Percentiles rank a stretch among this genome's conserved stretches.
Evolutionary conservation across 2,113 vertebrate species (phyloP).

Genomic region (Sinocyclocheilus grahami): DNA sequence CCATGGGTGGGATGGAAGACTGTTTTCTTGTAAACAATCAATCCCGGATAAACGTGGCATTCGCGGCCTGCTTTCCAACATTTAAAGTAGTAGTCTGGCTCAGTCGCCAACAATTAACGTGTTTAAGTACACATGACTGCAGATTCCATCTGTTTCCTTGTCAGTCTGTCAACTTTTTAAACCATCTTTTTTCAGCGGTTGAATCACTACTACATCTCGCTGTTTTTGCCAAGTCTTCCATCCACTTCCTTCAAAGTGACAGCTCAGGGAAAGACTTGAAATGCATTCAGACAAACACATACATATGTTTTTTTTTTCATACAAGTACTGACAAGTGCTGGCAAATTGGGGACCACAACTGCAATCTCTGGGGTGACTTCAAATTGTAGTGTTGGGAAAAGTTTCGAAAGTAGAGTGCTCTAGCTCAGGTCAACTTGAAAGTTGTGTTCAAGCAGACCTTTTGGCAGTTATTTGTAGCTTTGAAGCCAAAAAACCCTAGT

Average conservation of each 20-base stretch:
- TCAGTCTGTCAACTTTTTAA: constrained; percentile 53
- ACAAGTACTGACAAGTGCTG: background rate
- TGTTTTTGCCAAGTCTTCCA: constrained; percentile 41
- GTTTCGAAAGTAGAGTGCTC: background rate
- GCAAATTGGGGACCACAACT: constrained; percentile 21
- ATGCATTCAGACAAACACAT: constrained; percentile 24
- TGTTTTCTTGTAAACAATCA: constrained; percentile 54
- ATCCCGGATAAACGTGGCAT: constrained; percentile 35
- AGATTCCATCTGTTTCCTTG: constrained; percentile 60
- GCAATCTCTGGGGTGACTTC: constrained; percentile 19
- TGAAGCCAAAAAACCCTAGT: background rate
- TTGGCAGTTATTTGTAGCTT: background rate
- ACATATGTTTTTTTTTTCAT: background rate
- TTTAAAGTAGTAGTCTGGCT: constrained; percentile 48
- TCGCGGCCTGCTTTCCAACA: constrained; percentile 29
- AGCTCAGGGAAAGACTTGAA: constrained; percentile 51
- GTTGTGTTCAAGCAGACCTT: background rate
- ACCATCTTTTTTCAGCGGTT: constrained; percentile 28
- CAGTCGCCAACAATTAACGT: constrained; percentile 52
- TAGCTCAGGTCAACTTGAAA: background rate
- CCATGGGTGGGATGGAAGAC: constrained; percentile 38
- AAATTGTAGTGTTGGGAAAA: background rate
- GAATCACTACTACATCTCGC: constrained; percentile 23
- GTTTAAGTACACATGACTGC: constrained; percentile 60
- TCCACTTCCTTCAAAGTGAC: constrained; percentile 36